Evolutionary conservation across 2,113 vertebrate genomes (phyloP), one percentile per base, ranked within the genome.

Genomic region (Ceratotherium simum): DNA sequence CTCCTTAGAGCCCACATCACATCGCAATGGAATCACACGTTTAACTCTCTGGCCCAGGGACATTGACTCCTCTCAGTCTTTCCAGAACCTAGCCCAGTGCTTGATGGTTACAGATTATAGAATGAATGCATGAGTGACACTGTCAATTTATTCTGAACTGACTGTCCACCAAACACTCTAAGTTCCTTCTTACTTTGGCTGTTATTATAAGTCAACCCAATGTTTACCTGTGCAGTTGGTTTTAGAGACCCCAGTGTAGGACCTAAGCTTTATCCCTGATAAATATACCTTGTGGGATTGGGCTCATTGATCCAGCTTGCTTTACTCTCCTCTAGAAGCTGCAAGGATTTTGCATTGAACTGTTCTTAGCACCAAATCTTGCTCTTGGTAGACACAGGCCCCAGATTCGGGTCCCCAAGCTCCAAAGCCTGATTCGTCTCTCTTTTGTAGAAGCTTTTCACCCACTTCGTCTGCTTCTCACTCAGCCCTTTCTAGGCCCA

Each of bases 1-100:
- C 67, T 18, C 65, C 51, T 18, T 18, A 87, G 0, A 62, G 42
- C 20, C 27, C 9, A 16, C 11, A 20, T 31, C 11, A 18, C 27
- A 25, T 0, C 48, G 20, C 5, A 5, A n/a, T 16, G 29, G 27
- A 51, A 67, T 25, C 54, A 14, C 7, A 39, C 2, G 1, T 29
- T 51, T 11, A 65, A 70, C 29, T 51, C 21, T 58, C 48, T 64
- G 64, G 36, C 39, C 13, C 16, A 39, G 51, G 36, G 33, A 86
- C 17, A 87, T 3, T 0, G 7, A 83, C 31, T 69, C 58, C 14
- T 10, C 64, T 95, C 62, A 21, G 29, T 17, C 48, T 62, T 62
- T 91, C 60, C 12, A 93, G 78, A 78, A 83, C 39, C 13, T n/a
- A 17, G 54, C 23, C 12, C 9, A 33, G 56, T 5, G n/a, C 27